These are phyloP conservation scores for Julus scandinavius DNA, from an alignment of 2,888 invertebrate genomes.

Conservation along the genomic window DNA sequence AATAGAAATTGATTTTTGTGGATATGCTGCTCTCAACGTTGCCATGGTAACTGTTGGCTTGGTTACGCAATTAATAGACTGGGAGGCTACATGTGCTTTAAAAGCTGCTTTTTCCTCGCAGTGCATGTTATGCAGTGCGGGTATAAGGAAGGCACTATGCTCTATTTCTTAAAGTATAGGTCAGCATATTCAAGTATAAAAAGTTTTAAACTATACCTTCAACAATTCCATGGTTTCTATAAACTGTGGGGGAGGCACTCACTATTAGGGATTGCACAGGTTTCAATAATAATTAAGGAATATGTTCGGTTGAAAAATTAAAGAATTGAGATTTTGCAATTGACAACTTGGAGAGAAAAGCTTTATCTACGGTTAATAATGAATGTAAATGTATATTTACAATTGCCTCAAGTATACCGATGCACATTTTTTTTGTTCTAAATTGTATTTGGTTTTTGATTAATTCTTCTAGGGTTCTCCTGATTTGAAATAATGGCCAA, in stretches of 20 bases:
- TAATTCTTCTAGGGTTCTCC: not conserved
- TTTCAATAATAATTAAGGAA: not conserved
- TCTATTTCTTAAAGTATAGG: not conserved
- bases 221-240: not conserved
- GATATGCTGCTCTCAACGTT: constrained; percentile 52
- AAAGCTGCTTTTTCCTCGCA: not conserved
- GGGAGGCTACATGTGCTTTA: constrained; percentile 47
- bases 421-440: not conserved
- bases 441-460: too few relatives aligned
- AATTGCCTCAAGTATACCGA: not conserved
- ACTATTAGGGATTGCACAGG: not conserved
- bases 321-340: too few relatives aligned
- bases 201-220: not conserved
- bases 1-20: constrained; percentile 55
- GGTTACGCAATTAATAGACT: constrained; percentile 50
- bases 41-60: constrained; percentile 54
- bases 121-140: not conserved
- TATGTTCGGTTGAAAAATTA: not conserved
- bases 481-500: constrained; percentile 10
- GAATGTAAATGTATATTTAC: not conserved
- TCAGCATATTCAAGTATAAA: not conserved
- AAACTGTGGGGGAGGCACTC: not conserved
- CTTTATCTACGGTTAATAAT: too few relatives aligned
- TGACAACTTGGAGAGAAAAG: too few relatives aligned
- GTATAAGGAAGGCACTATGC: not conserved